These are phyloP conservation scores for Brachionus manjavacas DNA, from an alignment of 1,140 invertebrate species.

Conservation along the genomic window DNA sequence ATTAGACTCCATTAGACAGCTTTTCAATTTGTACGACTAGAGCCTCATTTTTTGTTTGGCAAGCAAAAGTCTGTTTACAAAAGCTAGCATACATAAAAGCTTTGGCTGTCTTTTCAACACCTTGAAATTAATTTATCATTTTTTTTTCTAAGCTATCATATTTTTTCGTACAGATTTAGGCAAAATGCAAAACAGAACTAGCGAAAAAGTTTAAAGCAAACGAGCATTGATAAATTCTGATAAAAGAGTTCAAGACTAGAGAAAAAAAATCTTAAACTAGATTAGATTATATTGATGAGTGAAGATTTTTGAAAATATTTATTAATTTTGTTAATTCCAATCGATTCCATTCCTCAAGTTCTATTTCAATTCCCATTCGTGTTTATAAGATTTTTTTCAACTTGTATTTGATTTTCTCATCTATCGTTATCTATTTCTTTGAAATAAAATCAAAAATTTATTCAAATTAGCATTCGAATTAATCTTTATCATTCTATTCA, in stretches of 20 bases:
- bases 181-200: constrained; percentile 4
- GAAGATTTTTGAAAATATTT: constrained; percentile 36
- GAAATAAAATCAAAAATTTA: not conserved
- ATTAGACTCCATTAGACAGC: not conserved
- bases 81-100: not conserved
- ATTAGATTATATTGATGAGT: constrained; percentile 39
- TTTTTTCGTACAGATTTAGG: not conserved
- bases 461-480: constrained; percentile 36
- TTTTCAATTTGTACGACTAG: constrained; percentile 7
- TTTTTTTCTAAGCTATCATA: not conserved
- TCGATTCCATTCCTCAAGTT: constrained; percentile 6
- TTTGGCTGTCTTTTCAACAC: constrained; percentile 36
- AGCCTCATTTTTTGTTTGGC: not conserved
- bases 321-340: constrained; percentile 36
- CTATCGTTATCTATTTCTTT: constrained; percentile 3
- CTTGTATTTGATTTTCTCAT: not conserved
- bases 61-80: constrained; percentile 1
- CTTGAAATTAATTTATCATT: constrained; percentile 39
- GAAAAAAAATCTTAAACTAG: constrained; percentile 5
- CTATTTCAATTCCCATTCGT: not conserved
- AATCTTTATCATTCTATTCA: constrained; percentile 3
- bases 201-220: constrained; percentile 10
- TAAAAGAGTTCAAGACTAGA: not conserved
- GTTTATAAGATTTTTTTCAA: not conserved
- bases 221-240: constrained; percentile 26